Evolutionary conservation across 2,113 vertebrate species (phyloP).

Genomic region (Circaetus gallicus): DNA sequence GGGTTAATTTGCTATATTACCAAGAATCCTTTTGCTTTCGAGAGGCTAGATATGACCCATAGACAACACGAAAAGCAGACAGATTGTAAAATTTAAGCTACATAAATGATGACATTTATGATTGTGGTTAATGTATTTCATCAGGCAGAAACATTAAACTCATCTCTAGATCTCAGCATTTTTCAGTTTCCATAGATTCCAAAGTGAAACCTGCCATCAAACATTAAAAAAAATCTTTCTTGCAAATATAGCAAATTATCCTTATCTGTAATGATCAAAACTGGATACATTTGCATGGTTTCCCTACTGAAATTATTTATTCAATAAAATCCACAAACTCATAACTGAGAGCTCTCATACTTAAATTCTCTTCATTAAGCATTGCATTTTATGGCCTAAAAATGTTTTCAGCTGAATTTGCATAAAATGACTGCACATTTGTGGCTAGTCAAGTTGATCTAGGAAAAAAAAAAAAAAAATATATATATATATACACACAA

Average conservation of each 20-base stretch:
- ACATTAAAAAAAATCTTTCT: not conserved
- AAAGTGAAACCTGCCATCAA: not conserved
- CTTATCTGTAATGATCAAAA: not conserved
- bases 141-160: not conserved
- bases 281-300: not conserved
- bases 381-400: not conserved
- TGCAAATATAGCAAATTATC: not conserved
- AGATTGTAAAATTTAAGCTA: not conserved
- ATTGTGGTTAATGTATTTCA: not conserved
- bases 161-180: not conserved
- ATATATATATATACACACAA: not conserved
- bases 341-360: not conserved
- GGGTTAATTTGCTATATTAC: not conserved
- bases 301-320: constrained; percentile 6
- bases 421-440: not conserved
- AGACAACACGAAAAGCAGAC: not conserved
- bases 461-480: not conserved
- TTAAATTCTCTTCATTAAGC: constrained; percentile 1
- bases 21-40: not conserved
- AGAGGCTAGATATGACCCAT: not conserved
- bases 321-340: constrained; percentile 4
- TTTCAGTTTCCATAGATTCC: not conserved
- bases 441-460: not conserved
- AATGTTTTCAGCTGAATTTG: not conserved
- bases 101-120: not conserved